These are phyloP conservation scores for Drosophila neocordata DNA, from an alignment of 1,140 invertebrate species.

Conservation along the genomic window DNA sequence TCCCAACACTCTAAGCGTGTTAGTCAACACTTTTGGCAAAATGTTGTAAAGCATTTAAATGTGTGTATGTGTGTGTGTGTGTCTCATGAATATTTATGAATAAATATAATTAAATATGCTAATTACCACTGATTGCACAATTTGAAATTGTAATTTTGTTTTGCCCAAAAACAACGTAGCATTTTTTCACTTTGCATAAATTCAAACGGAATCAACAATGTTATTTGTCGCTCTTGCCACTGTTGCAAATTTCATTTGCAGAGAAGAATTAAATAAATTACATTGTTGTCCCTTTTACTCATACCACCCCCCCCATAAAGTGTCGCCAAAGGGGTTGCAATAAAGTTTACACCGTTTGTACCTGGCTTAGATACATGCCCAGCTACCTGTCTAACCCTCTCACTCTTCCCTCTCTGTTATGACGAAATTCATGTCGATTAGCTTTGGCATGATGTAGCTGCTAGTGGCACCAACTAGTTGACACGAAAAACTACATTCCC, in stretches of 20 bases:
- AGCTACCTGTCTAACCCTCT: conserved; percentile 8
- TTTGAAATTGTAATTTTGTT: conserved; percentile 75
- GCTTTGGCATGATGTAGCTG: conserved; percentile 34
- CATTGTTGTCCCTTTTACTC: conserved; percentile 68
- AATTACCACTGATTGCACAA: conserved; percentile 80
- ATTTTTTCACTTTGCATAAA: conserved; percentile 77
- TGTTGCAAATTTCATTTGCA: conserved; percentile 60
- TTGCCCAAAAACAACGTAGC: conserved; percentile 19
- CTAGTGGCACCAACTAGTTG: conserved; percentile 47
- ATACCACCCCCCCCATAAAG: background rate
- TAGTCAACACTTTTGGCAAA: conserved; percentile 48
- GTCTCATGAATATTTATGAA: conserved; percentile 77
- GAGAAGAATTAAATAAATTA: conserved; percentile 75
- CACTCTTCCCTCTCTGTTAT: background rate
- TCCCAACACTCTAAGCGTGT: conserved; percentile 22
- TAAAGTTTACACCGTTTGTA: conserved; percentile 24
- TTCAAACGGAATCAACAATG: conserved; percentile 71
- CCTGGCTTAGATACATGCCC: conserved; percentile 17
- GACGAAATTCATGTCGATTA: conserved; percentile 42
- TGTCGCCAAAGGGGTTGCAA: background rate
- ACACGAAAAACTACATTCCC: conserved; percentile 38
- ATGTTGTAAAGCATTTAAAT: conserved; percentile 38
- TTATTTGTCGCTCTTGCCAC: conserved; percentile 40
- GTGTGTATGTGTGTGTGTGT: conserved; percentile 24
- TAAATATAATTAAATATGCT: conserved; percentile 77